phyloP scores from a whole-genome alignment of 2,113 vertebrate species.

The Vidua chalybeata region DNA sequence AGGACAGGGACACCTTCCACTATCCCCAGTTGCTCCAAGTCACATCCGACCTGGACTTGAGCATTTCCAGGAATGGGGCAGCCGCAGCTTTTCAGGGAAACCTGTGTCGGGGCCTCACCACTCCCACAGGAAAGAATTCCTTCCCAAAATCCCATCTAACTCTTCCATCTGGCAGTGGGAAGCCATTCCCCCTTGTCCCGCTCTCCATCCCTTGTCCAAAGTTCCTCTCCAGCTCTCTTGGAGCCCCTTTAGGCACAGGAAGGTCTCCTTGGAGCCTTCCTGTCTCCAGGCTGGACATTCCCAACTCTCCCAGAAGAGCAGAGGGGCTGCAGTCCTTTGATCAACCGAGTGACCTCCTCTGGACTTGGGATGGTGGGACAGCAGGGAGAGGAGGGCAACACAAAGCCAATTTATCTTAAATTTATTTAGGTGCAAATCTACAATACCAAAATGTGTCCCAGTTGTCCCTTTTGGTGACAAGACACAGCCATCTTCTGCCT shows the following conservation, averaged over 20 bases:
- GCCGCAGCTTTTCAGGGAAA: not conserved
- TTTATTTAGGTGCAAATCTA: not conserved
- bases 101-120: not conserved
- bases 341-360: not conserved
- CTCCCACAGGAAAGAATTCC: not conserved
- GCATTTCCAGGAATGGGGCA: not conserved
- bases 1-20: not conserved
- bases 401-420: not conserved
- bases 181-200: not conserved
- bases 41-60: accelerated
- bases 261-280: not conserved
- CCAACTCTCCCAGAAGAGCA: not conserved
- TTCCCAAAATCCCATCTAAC: not conserved
- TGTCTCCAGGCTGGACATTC: not conserved
- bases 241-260: not conserved
- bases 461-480: not conserved
- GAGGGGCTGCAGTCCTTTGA: not conserved
- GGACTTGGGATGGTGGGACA: not conserved
- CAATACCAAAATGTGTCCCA: accelerated
- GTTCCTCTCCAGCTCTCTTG: not conserved
- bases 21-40: not conserved
- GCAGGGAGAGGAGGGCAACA: not conserved
- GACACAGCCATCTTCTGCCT: not conserved
- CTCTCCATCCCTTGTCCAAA: not conserved
- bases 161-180: not conserved